These are phyloP conservation scores for Steromphala cineraria DNA, from an alignment of 2,888 invertebrate genomes.

Conservation along the genomic window DNA sequence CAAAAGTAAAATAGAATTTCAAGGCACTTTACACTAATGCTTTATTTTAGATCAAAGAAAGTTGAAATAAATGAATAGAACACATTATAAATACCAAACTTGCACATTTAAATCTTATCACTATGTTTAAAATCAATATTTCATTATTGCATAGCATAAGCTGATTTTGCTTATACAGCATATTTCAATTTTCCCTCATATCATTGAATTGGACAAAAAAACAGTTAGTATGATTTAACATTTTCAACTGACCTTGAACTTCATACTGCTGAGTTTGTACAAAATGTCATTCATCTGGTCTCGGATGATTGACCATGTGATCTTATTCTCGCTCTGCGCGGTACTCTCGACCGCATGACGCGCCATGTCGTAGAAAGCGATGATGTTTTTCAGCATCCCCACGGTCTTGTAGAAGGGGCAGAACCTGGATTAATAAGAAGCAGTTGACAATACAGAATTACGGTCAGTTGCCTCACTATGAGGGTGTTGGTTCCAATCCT, in stretches of 20 bases:
- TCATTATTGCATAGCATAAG: too few relatives aligned
- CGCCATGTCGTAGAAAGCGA: slow-evolving; percentile 98
- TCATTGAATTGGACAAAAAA: too few relatives aligned
- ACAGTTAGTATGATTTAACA: too few relatives aligned
- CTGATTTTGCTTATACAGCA: not conserved
- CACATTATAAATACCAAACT: too few relatives aligned
- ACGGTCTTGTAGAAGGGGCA: slow-evolving; percentile 99
- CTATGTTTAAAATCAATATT: too few relatives aligned
- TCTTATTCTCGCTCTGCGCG: slow-evolving; percentile 98
- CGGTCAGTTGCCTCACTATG: not conserved
- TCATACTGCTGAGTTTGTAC: slow-evolving; percentile 98
- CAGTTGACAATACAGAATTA: not conserved
- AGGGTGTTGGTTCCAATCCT: too few relatives aligned
- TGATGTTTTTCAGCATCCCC: slow-evolving; percentile 98
- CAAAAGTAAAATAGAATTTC: too few relatives aligned
- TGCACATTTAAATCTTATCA: too few relatives aligned
- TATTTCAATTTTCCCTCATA: too few relatives aligned
- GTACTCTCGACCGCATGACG: slow-evolving; percentile 98
- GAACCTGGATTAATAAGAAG: slow-evolving; percentile 80
- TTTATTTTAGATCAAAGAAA: too few relatives aligned
- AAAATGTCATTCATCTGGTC: slow-evolving; percentile 96
- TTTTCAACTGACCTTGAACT: slow-evolving; percentile 88
- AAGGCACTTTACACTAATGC: too few relatives aligned
- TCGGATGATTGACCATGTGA: slow-evolving; percentile 97
- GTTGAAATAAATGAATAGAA: too few relatives aligned